Conservation (phyloP, 1,140 invertebrate genomes). For the Brachionus koreanus region DNA sequence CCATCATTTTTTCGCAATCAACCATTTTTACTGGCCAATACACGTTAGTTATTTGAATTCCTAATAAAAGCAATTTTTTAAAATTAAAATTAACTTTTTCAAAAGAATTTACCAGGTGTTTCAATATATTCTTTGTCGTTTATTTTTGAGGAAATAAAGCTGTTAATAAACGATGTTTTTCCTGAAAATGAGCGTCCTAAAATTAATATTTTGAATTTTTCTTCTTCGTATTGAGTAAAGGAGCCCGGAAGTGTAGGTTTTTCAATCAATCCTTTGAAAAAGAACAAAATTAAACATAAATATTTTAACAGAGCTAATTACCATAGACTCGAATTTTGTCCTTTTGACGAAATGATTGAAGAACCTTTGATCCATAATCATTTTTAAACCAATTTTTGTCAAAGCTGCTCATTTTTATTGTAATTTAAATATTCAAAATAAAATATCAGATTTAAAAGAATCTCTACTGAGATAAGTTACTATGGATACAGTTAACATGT, state of each 20-base stretch:
- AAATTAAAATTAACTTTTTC: not conserved
- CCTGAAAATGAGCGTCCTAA: not conserved
- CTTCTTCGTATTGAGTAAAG: constrained; percentile 25
- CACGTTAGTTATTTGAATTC: constrained; percentile 23
- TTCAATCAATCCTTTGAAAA: constrained; percentile 2
- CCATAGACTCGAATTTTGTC: constrained; percentile 8
- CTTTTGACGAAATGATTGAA: constrained; percentile 1
- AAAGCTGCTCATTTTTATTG: not conserved
- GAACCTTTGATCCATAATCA: not conserved
- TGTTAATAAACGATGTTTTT: not conserved
- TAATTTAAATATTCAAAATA: not conserved
- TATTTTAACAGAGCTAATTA: not conserved
- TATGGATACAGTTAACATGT: not conserved
- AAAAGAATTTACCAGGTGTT: constrained; percentile 8
- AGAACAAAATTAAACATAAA: not conserved
- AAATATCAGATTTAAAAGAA: not conserved
- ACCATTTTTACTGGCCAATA: constrained; percentile 42
- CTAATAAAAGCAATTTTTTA: not conserved
- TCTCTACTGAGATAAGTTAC: not conserved
- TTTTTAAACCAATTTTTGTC: constrained; percentile 30
- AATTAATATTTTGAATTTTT: constrained; percentile 1
- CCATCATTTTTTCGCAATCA: not conserved
- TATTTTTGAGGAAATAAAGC: not conserved
- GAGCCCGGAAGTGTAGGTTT: not conserved
- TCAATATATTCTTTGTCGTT: constrained; percentile 1